A percentile compares a stretch with the other conserved stretches of the same genome.
Evolutionary conservation across 2,113 vertebrate genomes (phyloP).

Genomic region (Elephantulus edwardii): DNA sequence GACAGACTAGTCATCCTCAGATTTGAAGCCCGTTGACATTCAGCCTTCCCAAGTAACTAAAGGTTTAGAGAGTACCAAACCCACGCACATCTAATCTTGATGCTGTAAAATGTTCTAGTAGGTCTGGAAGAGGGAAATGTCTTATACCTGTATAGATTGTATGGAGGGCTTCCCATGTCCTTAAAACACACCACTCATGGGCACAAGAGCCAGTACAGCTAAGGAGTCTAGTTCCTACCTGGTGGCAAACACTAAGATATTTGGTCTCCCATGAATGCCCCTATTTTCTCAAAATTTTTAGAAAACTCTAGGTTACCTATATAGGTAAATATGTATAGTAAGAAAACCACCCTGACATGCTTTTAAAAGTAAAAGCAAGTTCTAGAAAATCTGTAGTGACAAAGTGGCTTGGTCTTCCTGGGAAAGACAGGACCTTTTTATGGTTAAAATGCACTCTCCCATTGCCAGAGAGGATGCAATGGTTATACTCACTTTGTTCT

Average conservation of each 20-base stretch:
- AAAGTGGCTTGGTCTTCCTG: background rate
- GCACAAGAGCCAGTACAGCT: no score
- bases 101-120: background rate
- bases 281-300: background rate
- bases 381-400: background rate
- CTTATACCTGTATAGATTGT: no score
- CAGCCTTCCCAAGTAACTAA: background rate
- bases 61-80: no score
- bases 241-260: background rate
- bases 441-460: background rate
- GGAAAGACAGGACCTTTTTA: background rate
- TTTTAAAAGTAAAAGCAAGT: background rate
- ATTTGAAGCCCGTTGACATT: background rate
- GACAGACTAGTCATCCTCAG: fast-evolving
- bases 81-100: background rate
- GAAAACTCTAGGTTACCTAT: background rate
- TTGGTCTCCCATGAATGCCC: background rate
- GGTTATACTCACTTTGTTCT: no score
- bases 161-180: background rate
- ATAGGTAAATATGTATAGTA: background rate
- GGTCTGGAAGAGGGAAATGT: background rate
- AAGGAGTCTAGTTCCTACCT: background rate
- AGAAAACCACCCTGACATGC: background rate
- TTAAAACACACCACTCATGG: background rate
- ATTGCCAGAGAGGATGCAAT: no score